Conservation (phyloP, 2,888 invertebrate genomes). For the Parelbella ahira region DNA sequence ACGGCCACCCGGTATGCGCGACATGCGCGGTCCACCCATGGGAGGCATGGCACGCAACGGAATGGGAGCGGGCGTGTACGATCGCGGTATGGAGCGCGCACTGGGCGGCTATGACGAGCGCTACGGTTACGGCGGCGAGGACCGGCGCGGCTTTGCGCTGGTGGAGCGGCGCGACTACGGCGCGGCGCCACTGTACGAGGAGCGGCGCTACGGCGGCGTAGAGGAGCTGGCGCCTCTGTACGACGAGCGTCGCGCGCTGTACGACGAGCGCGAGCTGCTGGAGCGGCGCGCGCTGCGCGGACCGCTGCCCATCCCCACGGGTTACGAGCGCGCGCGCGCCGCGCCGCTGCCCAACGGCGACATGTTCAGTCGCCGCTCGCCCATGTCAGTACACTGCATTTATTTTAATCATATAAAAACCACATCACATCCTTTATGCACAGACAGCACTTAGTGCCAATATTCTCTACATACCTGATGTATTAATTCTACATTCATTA, state of each 20-base stretch:
- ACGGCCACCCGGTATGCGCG: conserved; percentile 53
- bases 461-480: no score
- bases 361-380: conserved; percentile 73
- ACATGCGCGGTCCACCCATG: conserved; percentile 64
- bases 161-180: conserved; percentile 66
- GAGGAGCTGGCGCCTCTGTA: conserved; percentile 38
- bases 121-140: conserved; percentile 68
- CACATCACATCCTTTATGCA: no score
- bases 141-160: conserved; percentile 66
- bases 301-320: conserved; percentile 44
- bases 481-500: no score
- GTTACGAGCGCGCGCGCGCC: conserved; percentile 50
- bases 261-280: conserved; percentile 64
- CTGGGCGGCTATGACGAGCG: conserved; percentile 52
- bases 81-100: conserved; percentile 49
- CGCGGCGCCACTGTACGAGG: conserved; percentile 51
- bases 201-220: conserved; percentile 44
- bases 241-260: conserved; percentile 57
- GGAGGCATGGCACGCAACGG: conserved; percentile 47
- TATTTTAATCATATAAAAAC: no score
- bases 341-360: conserved; percentile 64
- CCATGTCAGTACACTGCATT: conserved; percentile 62
- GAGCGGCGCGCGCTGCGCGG: conserved; percentile 52
- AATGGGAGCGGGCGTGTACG: conserved; percentile 73
- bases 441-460: no score